Conservation (phyloP, 2,888 invertebrate species). For the Leptarthrus brevirostris region DNA sequence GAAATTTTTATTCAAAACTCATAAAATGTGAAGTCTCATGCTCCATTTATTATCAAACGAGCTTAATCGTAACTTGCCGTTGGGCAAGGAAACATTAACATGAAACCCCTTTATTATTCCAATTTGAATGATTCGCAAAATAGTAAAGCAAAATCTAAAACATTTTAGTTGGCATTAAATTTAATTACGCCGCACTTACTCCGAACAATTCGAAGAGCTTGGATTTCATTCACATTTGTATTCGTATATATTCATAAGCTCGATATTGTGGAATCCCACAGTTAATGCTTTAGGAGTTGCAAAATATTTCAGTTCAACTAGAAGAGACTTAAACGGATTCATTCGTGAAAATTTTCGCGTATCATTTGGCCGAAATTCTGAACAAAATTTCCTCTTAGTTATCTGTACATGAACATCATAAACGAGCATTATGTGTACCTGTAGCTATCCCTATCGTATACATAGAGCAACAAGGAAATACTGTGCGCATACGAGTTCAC, state of each 20-base stretch:
- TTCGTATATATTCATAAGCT: no score
- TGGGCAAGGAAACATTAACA: no score
- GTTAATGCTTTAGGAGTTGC: constrained; percentile 21
- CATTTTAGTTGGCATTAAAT: constrained; percentile 37
- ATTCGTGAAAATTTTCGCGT: constrained; percentile 18
- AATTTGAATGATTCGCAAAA: constrained; percentile 18
- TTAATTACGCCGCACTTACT: constrained; percentile 25
- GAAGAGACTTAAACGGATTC: constrained; percentile 35
- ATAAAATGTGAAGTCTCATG: no score
- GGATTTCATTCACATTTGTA: not conserved
- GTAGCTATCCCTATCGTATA: no score
- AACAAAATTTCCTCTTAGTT: not conserved
- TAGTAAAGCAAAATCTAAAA: constrained; percentile 24
- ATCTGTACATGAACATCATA: not conserved
- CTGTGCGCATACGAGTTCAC: no score
- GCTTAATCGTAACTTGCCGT: no score
- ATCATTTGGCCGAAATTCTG: constrained; percentile 22
- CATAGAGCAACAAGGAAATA: no score
- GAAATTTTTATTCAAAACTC: no score
- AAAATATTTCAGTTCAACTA: constrained; percentile 27
- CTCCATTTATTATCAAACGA: no score
- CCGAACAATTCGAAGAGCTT: not conserved
- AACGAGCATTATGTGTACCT: no score
- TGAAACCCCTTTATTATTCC: not conserved
- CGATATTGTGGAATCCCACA: constrained; percentile 9